Evolutionary conservation across 2,888 invertebrate genomes (phyloP).

Genomic region (Conomelus anceps): DNA sequence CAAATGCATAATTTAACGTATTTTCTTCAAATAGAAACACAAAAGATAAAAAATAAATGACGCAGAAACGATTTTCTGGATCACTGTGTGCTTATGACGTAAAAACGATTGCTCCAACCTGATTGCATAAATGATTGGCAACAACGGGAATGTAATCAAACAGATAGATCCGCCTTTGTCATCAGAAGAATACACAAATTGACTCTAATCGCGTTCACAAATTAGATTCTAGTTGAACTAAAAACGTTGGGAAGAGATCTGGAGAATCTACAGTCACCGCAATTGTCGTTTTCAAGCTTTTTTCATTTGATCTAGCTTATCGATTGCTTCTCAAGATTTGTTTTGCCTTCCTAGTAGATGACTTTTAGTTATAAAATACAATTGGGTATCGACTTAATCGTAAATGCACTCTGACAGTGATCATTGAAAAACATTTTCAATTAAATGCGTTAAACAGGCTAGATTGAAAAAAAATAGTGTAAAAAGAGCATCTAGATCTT

Average conservation of each 20-base stretch:
- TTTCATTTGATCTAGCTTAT: not conserved
- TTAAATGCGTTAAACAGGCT: too few relatives aligned
- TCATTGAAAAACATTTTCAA: not conserved
- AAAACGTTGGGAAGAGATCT: not conserved
- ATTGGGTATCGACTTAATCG: not conserved
- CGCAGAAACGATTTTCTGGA: not conserved
- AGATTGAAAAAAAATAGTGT: too few relatives aligned
- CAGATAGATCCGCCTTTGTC: not conserved
- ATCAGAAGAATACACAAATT: not conserved
- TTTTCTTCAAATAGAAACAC: not conserved
- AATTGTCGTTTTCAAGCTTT: not conserved
- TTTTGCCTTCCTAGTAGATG: not conserved
- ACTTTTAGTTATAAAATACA: not conserved
- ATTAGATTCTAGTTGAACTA: not conserved
- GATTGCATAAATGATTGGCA: not conserved
- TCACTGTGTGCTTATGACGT: not conserved
- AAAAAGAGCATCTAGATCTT: too few relatives aligned
- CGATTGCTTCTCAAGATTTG: not conserved
- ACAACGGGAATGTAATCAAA: not conserved
- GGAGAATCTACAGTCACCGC: not conserved
- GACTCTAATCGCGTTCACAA: not conserved
- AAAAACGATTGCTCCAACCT: not conserved
- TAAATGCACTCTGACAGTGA: not conserved
- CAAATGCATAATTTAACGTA: not conserved
- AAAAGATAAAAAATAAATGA: too few relatives aligned